A percentile compares a stretch with the other conserved stretches of the same genome.
phyloP scores from a whole-genome alignment of 1,140 invertebrate genomes.

The Drosophila nebulosa region DNA sequence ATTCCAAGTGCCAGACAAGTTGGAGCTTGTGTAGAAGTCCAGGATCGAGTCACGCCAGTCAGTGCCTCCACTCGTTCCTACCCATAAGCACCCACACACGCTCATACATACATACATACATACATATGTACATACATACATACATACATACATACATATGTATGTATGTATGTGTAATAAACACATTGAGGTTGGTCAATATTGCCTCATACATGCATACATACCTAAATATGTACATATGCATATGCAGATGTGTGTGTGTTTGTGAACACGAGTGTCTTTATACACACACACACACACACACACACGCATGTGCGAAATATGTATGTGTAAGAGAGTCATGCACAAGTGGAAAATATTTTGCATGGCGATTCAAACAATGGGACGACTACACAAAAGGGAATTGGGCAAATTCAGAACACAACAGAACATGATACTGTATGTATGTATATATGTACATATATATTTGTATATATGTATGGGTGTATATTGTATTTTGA shows the following conservation, averaged over 20 bases:
- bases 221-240: no score
- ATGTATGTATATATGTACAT: background rate
- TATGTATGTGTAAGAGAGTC: background rate
- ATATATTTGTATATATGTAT: background rate
- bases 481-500: background rate
- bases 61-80: background rate
- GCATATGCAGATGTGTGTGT: background rate
- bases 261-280: background rate
- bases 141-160: no score
- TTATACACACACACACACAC: background rate
- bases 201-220: slow-evolving; percentile 15
- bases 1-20: slow-evolving; percentile 52
- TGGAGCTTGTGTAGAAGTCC: slow-evolving; percentile 16
- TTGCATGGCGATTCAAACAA: slow-evolving; percentile 15
- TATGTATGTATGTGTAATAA: background rate
- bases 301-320: background rate
- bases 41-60: slow-evolving; percentile 14
- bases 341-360: background rate
- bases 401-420: background rate
- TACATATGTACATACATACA: no score
- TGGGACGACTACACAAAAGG: background rate
- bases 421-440: background rate
- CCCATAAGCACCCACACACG: slow-evolving; percentile 1
- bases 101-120: background rate
- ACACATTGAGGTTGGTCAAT: slow-evolving; percentile 40